These are phyloP conservation scores for Corvus hawaiiensis DNA, from an alignment of 2,113 vertebrate species.

Conservation along the genomic window DNA sequence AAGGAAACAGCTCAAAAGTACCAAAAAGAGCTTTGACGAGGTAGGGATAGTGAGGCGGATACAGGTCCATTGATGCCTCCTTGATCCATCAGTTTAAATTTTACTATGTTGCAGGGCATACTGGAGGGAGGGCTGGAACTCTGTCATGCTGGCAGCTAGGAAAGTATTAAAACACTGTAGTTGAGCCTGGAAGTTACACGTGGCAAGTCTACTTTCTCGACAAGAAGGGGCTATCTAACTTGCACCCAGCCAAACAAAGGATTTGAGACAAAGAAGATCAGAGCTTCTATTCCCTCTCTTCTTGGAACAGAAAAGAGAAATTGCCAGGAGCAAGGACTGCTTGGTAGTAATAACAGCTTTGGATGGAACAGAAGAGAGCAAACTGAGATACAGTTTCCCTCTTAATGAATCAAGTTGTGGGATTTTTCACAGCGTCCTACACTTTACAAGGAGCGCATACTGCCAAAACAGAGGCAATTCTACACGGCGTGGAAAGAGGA, in stretches of 20 bases:
- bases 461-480: neutral
- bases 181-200: rapidly evolving
- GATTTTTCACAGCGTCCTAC: neutral
- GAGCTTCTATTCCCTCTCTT: neutral
- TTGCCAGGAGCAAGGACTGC: neutral
- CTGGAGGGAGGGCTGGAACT: neutral
- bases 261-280: neutral
- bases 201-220: neutral
- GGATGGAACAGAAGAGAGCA: neutral
- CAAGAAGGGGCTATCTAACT: neutral
- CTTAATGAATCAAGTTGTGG: neutral
- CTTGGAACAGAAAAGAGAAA: neutral
- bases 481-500: neutral
- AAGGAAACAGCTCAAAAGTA: neutral
- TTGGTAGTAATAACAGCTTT: neutral
- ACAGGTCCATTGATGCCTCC: neutral
- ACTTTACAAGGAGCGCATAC: neutral
- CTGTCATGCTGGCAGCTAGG: neutral
- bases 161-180: neutral
- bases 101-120: neutral
- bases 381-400: neutral
- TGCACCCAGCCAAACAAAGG: neutral
- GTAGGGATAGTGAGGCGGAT: neutral
- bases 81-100: neutral
- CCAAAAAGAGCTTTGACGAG: neutral